Evolutionary conservation across 2,888 invertebrate species (phyloP).

Genomic region (Syrphus vitripennis): DNA sequence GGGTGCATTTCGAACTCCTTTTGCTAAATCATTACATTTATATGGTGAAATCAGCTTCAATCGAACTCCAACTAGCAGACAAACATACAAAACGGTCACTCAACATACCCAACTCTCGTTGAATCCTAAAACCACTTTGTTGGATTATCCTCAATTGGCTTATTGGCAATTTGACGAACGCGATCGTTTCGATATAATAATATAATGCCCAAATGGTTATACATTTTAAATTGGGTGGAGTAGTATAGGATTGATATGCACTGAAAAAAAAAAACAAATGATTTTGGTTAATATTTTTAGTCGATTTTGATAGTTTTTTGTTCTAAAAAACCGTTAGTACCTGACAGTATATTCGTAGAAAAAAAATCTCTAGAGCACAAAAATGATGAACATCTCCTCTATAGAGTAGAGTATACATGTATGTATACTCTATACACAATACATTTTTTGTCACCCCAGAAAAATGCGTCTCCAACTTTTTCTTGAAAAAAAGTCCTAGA

Average conservation of each 20-base stretch:
- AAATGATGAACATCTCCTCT: no score
- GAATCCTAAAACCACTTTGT: slow-evolving; percentile 51
- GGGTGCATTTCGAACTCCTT: neutral
- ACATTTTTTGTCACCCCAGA: no score
- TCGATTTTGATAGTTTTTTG: no score
- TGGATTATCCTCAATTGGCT: slow-evolving; percentile 66
- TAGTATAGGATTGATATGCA: neutral
- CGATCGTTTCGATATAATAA: slow-evolving; percentile 60
- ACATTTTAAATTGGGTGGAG: slow-evolving; percentile 54
- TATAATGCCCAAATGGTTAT: slow-evolving; percentile 48
- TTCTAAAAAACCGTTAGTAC: no score
- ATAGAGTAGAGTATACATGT: no score
- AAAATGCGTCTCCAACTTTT: no score
- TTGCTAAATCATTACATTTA: neutral
- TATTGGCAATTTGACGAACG: slow-evolving; percentile 39
- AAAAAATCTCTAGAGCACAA: no score
- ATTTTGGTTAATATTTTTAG: no score
- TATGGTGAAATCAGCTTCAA: slow-evolving; percentile 11
- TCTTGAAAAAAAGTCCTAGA: no score
- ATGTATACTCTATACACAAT: no score
- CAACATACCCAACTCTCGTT: neutral
- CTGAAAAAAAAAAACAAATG: neutral
- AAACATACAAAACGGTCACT: slow-evolving; percentile 20
- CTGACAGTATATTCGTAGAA: no score
- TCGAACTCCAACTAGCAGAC: neutral